Base-by-base conservation (phyloP, 2,113 vertebrate genomes). In the Lota lota region DNA sequence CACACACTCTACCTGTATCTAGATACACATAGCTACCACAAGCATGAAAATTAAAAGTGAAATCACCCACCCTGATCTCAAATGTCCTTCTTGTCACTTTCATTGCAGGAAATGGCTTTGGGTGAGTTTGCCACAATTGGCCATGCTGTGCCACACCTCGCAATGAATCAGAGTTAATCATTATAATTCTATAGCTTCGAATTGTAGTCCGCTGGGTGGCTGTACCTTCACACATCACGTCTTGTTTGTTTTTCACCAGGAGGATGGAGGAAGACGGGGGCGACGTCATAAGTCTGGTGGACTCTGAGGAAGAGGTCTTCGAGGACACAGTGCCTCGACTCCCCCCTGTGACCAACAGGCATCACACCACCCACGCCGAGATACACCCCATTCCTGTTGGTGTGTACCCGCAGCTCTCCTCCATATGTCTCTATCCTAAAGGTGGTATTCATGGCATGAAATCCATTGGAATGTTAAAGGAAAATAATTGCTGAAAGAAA, bases 251-350 rank as follows among this genome's bases (percentile, higher is more conserved):
- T 8, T 28, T 58, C 63, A 73, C 0, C 10, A 92, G 91, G 33
- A 75, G 21, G 22, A 61, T 79, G 63, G 84, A 77, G 0, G 83
- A 88, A 0, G 87, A 90, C 47, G 24, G 61, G 8, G 80, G 76
- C 2, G 96, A 96, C 15, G 73, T 97, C 60, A 65, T 98, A 57
- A 93, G 93, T 76, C 91, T 98, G 80, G 94, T 98, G 74, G 97
- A 99, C 36, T 96, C 95, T 0, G 96, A 97, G 4, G 94, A 94
- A 1, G 94, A 94, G 60, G 50, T 90, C 61, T 87, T 91, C 51
- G 75, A 78, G 0, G 86, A 88, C 0, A 0, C 88, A 0, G 85
- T 87, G 17, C 86, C 90, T 14, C 77, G 63, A 28, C 84, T 93
- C 22, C 91, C 90, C 15, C 82, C 91, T 0, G 0, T 86, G 3